Evolutionary conservation across 2,113 vertebrate species (phyloP).

Genomic region (Oncorhynchus clarkii): DNA sequence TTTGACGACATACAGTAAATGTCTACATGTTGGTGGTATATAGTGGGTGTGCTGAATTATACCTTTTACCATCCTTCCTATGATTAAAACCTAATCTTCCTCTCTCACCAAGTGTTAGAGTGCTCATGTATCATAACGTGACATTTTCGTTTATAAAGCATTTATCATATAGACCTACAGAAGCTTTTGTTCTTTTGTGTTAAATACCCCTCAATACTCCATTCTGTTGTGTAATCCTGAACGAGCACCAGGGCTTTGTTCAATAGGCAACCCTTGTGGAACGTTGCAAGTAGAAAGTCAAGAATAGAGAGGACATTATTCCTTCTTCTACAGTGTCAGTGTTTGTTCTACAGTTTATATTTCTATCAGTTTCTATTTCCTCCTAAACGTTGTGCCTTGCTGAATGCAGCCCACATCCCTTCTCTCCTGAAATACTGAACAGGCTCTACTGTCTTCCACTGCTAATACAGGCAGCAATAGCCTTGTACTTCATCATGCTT

Average conservation of each 20-base stretch:
- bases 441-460: conserved; percentile 14
- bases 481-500: conserved; percentile 22
- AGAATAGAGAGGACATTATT: too few species aligned
- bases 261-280: too few species aligned
- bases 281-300: too few species aligned
- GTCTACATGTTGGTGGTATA: neutral
- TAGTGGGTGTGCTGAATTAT: neutral
- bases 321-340: too few species aligned
- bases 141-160: neutral
- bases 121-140: neutral
- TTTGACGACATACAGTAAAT: neutral
- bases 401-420: conserved; percentile 16
- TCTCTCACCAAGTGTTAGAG: neutral
- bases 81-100: neutral
- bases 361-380: too few species aligned
- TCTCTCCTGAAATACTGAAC: conserved; percentile 31
- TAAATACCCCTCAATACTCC: neutral
- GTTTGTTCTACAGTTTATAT: too few species aligned
- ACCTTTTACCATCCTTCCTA: neutral
- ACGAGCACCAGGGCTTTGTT: conserved; percentile 15
- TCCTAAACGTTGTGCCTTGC: conserved; percentile 10
- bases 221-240: conserved; percentile 30
- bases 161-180: neutral
- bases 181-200: neutral
- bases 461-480: conserved; percentile 30